A percentile compares a stretch with the other conserved stretches of the same genome.
Conservation (phyloP, 2,797 vertebrate genomes). For the Synanceia verrucosa region DNA sequence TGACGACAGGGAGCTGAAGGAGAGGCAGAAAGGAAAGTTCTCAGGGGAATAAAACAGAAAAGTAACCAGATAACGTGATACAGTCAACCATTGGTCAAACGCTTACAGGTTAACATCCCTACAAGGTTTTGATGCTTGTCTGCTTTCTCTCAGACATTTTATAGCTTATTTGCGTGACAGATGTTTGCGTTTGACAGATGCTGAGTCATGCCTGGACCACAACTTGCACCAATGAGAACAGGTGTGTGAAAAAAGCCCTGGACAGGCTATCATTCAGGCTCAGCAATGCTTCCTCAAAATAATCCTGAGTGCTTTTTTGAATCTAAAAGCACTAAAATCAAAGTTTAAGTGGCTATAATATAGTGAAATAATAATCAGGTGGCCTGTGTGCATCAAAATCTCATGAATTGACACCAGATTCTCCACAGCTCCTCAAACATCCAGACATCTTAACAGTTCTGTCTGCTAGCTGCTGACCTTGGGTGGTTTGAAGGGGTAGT, state of each 20-base stretch:
- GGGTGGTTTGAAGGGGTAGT: constrained; percentile 97
- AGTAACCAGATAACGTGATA: too few relatives aligned
- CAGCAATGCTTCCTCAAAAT: neutral
- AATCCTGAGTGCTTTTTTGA: neutral
- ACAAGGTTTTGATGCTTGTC: neutral
- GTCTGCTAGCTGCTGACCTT: constrained; percentile 81
- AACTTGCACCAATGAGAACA: neutral
- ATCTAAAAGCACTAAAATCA: neutral
- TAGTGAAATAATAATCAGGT: neutral
- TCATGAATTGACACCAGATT: neutral
- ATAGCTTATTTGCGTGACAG: neutral
- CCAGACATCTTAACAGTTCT: neutral
- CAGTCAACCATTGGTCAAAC: too few relatives aligned
- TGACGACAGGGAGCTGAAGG: too few relatives aligned
- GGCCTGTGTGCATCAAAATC: neutral
- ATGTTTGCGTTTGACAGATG: too few relatives aligned
- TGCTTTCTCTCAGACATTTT: neutral
- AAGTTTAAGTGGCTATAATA: neutral
- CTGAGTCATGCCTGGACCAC: neutral
- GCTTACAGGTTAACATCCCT: too few relatives aligned
- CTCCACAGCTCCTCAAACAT: neutral
- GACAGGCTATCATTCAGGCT: neutral
- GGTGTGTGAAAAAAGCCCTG: neutral
- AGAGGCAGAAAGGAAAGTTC: too few relatives aligned
- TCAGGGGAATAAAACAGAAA: too few relatives aligned